Evolutionary conservation across 2,888 invertebrate species (phyloP).

Genomic region (Papilio demoleus): DNA sequence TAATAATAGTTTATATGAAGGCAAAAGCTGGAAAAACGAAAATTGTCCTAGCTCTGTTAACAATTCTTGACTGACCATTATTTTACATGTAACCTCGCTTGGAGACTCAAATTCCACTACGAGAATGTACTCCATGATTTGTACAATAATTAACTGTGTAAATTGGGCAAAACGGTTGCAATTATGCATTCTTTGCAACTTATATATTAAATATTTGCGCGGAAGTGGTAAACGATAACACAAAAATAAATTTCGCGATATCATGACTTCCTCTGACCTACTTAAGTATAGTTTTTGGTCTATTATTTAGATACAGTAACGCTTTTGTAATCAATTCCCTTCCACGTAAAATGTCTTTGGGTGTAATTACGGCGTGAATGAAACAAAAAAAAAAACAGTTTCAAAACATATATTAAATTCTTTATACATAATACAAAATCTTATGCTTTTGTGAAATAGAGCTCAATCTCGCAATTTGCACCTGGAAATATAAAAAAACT

Average conservation of each 20-base stretch:
- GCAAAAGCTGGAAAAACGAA: not conserved
- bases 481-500: constrained; percentile 4
- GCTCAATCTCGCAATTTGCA: too few relatives aligned
- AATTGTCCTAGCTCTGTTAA: not conserved
- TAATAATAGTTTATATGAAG: not conserved
- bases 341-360: not conserved
- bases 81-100: constrained; percentile 68
- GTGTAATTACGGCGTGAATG: not conserved
- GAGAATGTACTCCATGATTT: constrained; percentile 68
- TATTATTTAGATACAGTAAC: not conserved
- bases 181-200: not conserved
- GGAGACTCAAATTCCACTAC: constrained; percentile 68
- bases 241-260: constrained; percentile 26
- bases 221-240: constrained; percentile 39
- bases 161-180: constrained; percentile 5
- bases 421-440: too few relatives aligned
- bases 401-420: not conserved
- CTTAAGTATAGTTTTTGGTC: not conserved
- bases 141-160: not conserved
- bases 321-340: not conserved
- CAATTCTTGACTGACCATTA: constrained; percentile 60
- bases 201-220: constrained; percentile 4
- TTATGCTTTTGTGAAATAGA: too few relatives aligned
- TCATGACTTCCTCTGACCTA: constrained; percentile 8
- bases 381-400: constrained; percentile 1